A percentile compares a stretch with the other conserved stretches of the same genome.
These are phyloP conservation scores for Cryptotis parvus DNA, from an alignment of 2,113 vertebrate genomes.

Conservation along the genomic window DNA sequence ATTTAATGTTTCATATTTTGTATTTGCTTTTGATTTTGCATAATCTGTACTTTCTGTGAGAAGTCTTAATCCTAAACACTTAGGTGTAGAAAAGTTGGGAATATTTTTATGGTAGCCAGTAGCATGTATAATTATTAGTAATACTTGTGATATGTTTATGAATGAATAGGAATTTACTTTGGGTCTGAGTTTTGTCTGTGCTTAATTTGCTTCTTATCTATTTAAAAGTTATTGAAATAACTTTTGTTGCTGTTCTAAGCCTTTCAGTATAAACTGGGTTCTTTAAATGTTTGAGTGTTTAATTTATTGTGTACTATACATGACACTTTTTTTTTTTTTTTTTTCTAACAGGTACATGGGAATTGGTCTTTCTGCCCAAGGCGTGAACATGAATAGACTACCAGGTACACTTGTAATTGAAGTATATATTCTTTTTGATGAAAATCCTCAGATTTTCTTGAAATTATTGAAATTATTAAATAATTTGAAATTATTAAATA, in stretches of 20 bases:
- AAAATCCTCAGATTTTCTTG: slow-evolving; percentile 46
- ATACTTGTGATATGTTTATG: slow-evolving; percentile 24
- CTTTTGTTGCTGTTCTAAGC: not conserved
- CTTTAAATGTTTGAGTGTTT: slow-evolving; percentile 41
- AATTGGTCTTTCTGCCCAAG: slow-evolving; percentile 99
- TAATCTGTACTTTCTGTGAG: not conserved
- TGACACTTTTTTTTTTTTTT: slow-evolving; percentile 61
- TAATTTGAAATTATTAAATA: no score
- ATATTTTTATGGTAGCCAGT: not conserved
- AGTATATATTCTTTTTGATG: slow-evolving; percentile 43
- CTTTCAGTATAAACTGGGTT: slow-evolving; percentile 53
- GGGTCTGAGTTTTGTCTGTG: not conserved
- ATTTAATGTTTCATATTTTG: not conserved
- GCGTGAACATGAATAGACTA: slow-evolving; percentile 99
- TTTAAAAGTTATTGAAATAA: slow-evolving; percentile 16
- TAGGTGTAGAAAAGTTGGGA: not conserved
- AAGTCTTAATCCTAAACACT: slow-evolving; percentile 22
- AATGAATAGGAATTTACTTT: slow-evolving; percentile 23
- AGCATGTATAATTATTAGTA: not conserved
- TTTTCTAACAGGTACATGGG: slow-evolving; percentile 96
- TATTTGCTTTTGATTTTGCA: not conserved
- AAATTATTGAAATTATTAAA: slow-evolving; percentile 47
- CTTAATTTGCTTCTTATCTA: slow-evolving; percentile 32
- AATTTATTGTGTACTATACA: not conserved
- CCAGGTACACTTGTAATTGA: slow-evolving; percentile 91